Base-by-base conservation (phyloP, 1,140 invertebrate species). In the Acromyrmex echinatior region DNA sequence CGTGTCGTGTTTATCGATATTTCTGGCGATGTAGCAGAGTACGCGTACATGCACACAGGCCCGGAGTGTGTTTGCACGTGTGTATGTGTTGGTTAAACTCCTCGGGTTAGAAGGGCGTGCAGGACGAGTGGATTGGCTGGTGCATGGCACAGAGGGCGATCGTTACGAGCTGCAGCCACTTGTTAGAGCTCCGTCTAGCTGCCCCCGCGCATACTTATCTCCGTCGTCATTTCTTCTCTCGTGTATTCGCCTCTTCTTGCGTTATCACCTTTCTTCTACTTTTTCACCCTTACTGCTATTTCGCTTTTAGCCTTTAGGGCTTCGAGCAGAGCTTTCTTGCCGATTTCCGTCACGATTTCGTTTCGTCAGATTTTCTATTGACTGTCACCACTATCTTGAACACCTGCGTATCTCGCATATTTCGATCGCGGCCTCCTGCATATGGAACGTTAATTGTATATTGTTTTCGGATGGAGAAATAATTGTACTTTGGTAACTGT, bases 151-250 rank as follows among this genome's bases (percentile, higher is more conserved):
- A 87, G 88, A 86, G 86, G 68, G 62, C 91, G 91, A 92, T 92
- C 91, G 91, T 92, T 92, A 92, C 91, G 90, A 84, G 81, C 87
- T 92, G 81, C 91, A 89, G 88, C 91, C 91, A 92, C 91, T 92
- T 92, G 91, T 92, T 92, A 92, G 91, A 92, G 85, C 91, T 80
- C 82, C 58, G 91, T 91, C 91, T 91, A 85, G 90, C 68, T 78
- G 35, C 62, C 79, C 68, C 63, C 63, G 71, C 21, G 6, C 65
- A 80, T 51, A 45, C 39, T 45, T 45, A 73, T 68, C 58, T 87
- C 68, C 21, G 25, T 21, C 35, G 21, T 31, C 4, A 21, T 28
- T 21, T 53, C 60, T 65, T 68, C 56, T 65, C 56, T 63, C 18
- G 16, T 6, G 31, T 35, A 35, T 7, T 6, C 39, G 49, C 63